A percentile compares a stretch with the other conserved stretches of the same genome.
Conservation (phyloP, 2,113 vertebrate genomes). For the Romanogobio albipinnatus region DNA sequence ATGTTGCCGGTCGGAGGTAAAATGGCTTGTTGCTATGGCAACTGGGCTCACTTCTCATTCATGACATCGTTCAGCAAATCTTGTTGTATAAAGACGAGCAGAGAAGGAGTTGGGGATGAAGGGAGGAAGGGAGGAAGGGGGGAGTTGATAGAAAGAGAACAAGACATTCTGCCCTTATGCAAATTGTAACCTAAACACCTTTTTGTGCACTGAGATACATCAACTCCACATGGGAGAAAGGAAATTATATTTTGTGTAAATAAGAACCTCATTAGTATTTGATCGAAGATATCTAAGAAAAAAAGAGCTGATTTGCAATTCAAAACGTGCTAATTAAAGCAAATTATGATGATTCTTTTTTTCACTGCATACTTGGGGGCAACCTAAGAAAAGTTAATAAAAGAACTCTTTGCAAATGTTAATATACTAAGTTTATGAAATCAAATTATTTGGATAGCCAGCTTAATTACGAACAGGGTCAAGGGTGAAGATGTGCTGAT, state of each 20-base stretch:
- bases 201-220: constrained; percentile 39
- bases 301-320: constrained; percentile 49
- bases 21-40: constrained; percentile 63
- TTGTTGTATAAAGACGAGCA: constrained; percentile 54
- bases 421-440: constrained; percentile 26
- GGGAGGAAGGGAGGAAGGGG: constrained; percentile 31
- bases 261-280: constrained; percentile 55
- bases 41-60: constrained; percentile 63
- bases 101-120: constrained; percentile 37
- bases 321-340: constrained; percentile 48
- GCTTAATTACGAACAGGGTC: constrained; percentile 7
- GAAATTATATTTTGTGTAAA: constrained; percentile 50
- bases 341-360: constrained; percentile 38
- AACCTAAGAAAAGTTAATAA: constrained; percentile 24
- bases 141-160: constrained; percentile 35
- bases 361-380: not conserved
- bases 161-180: constrained; percentile 46
- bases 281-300: constrained; percentile 38
- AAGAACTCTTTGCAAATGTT: constrained; percentile 18
- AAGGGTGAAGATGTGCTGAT: constrained; percentile 23
- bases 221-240: constrained; percentile 25
- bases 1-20: constrained; percentile 56
- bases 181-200: constrained; percentile 42
- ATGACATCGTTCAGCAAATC: constrained; percentile 58
- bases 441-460: constrained; percentile 16